Base-by-base conservation (phyloP, 2,888 invertebrate species). In the Drosophila cognata region DNA sequence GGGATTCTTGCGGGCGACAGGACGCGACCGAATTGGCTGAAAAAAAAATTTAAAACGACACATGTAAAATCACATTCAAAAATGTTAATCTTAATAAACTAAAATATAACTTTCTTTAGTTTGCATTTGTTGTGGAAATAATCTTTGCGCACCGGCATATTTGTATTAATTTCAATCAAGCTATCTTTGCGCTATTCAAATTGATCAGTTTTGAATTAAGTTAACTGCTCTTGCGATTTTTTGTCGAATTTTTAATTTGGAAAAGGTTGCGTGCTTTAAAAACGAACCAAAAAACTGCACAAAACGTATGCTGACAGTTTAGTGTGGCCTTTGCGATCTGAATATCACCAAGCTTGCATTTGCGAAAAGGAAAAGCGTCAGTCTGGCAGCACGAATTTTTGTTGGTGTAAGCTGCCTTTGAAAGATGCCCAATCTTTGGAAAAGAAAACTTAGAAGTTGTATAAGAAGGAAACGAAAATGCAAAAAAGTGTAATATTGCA, bases 1-100 rank as follows among this genome's bases (percentile, higher is more conserved):
- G 8, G 59, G 71, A 72, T 79, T 89, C 66, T 89, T 90, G 60
- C 84, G 85, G 50, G 65, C 35, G 48, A 56, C 62, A 50, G 58
- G 74, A 61, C 62, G 82, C 59, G 57, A 61, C 41, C 67, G 71
- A 38, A 57, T 63, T 53, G 78, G 57, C 81, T 90, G 79, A 8
- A 88, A 91, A 16, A 8, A 55, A 7, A 38, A 53, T 29, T 25
- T 0, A 33, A 36, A 8, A 2, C 16, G 0, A 50, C 13, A 13
- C 13, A 38, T 25, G 18, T 41, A 25, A 38, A 21, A 25, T 13
- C 1, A 4, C 2, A 21, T 16, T 11, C 25, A 25, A 8, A 28
- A 56, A 29, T 4, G 4, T 33, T 25, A 2, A 13, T 7, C 43
- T 25, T 10, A 10, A 5, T 8, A 53, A 35, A 1, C 25, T 18